A percentile compares a stretch with the other conserved stretches of the same genome.
These are phyloP conservation scores for Pseudomyrmex sp. DNA, from an alignment of 1,140 invertebrate genomes.

Conservation along the genomic window DNA sequence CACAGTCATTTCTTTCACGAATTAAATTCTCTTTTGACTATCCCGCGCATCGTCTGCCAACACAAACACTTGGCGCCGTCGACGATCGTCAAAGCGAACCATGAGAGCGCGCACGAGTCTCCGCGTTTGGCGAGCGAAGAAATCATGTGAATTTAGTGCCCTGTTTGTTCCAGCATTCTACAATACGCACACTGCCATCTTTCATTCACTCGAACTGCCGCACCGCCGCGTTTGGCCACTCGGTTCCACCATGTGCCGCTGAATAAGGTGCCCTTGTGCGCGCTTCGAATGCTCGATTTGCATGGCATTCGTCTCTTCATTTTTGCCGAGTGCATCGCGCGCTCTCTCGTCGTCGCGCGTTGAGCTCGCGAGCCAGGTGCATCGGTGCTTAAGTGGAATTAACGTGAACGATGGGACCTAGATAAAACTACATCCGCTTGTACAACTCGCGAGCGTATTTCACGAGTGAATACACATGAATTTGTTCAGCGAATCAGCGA, in stretches of 20 bases:
- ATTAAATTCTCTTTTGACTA: constrained; percentile 40
- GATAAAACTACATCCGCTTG: constrained; percentile 47
- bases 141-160: constrained; percentile 69
- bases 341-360: constrained; percentile 7
- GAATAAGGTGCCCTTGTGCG: constrained; percentile 68
- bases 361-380: constrained; percentile 57
- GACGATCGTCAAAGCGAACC: constrained; percentile 50
- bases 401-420: constrained; percentile 58
- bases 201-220: constrained; percentile 62
- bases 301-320: constrained; percentile 58
- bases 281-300: constrained; percentile 67
- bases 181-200: constrained; percentile 64
- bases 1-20: not conserved
- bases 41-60: not conserved
- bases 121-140: constrained; percentile 55
- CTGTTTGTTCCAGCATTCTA: constrained; percentile 62
- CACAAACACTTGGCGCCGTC: constrained; percentile 50
- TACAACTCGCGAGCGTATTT: constrained; percentile 43
- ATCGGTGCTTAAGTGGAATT: constrained; percentile 61
- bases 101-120: not conserved
- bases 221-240: constrained; percentile 37
- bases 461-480: constrained; percentile 48
- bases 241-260: constrained; percentile 46
- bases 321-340: constrained; percentile 47
- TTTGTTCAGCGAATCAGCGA: constrained; percentile 48